Base-by-base conservation (phyloP, 2,888 invertebrate genomes). In the Archips xylosteana region DNA sequence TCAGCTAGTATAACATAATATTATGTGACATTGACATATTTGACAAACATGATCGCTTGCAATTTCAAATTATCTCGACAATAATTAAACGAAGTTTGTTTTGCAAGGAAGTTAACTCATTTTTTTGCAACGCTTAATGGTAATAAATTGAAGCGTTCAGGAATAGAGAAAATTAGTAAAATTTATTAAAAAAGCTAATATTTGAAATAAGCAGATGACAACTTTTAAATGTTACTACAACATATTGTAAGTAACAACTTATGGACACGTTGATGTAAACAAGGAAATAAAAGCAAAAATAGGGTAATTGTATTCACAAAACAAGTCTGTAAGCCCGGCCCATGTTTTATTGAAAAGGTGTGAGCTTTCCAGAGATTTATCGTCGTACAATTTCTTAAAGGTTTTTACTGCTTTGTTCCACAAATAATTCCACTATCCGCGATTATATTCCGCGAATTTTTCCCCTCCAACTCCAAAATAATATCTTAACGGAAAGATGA, bases 281-380 rank as follows among this genome's bases (percentile, higher is more conserved):
- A 74, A 70, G 60, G 60, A 70, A 74, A 74, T 74, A 70, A 74
- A 74, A 74, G 62, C 64, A 64, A 70, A 74, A 74, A 60, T 74
- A 70, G 70, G 70, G 74, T 74, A 70, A 74, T 70, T 70, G 68
- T 70, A 74, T 74, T 74, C 70, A 67, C 62, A 67, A 75, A 74
- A 74, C 70, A 74, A 67, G 62, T 70, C 51, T 59, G 71, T 64
- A 68, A 69, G 67, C 74, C 66, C 67, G 70, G 62, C 75, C 73
- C 76, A 85, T 84, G 85, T 84, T 82, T 84, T 85, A 85, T 84
- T 82, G 83, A 85, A 85, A 82, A 82, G 83, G 77, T 76, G 83
- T 75, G 77, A 78, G 76, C 79, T 81, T 74, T 74, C 47, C 66
- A 77, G 81, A 85, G 83, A 84, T 84, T 85, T 84, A 84, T 82